A percentile compares a stretch with the other conserved stretches of the same genome.
Evolutionary conservation across 2,888 invertebrate species (phyloP).

Genomic region (Stenotaenia linearis): DNA sequence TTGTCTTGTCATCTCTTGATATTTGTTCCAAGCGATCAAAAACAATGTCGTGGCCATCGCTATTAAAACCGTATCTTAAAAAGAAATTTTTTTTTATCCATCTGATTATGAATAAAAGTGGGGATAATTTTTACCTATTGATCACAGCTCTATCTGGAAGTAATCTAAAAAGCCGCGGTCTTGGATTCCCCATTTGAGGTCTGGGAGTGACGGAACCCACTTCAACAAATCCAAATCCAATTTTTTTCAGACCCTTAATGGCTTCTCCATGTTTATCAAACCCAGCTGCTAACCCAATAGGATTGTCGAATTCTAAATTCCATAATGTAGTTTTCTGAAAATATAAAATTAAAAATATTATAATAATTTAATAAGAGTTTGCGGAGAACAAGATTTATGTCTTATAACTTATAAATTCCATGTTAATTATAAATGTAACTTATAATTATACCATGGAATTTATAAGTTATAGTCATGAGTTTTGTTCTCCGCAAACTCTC

Average conservation of each 20-base stretch:
- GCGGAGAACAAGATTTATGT: too few relatives aligned
- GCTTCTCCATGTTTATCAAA: constrained; percentile 98
- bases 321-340: constrained; percentile 65
- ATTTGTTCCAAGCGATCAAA: constrained; percentile 56
- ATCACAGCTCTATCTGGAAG: constrained; percentile 79
- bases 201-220: constrained; percentile 91
- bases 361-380: too few relatives aligned
- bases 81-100: neutral
- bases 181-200: constrained; percentile 87
- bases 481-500: too few relatives aligned
- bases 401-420: neutral
- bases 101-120: neutral
- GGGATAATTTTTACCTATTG: constrained; percentile 73
- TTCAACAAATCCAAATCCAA: constrained; percentile 94
- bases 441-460: too few relatives aligned
- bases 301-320: constrained; percentile 70
- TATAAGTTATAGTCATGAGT: too few relatives aligned
- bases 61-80: constrained; percentile 83
- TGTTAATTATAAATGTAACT: too few relatives aligned
- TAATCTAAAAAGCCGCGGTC: constrained; percentile 87
- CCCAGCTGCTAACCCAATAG: constrained; percentile 96
- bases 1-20: neutral
- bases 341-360: neutral
- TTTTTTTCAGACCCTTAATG: constrained; percentile 66
- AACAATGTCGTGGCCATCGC: constrained; percentile 79